Evolutionary conservation across 1,140 invertebrate species (phyloP).

Genomic region (Calephelis virginiensis): DNA sequence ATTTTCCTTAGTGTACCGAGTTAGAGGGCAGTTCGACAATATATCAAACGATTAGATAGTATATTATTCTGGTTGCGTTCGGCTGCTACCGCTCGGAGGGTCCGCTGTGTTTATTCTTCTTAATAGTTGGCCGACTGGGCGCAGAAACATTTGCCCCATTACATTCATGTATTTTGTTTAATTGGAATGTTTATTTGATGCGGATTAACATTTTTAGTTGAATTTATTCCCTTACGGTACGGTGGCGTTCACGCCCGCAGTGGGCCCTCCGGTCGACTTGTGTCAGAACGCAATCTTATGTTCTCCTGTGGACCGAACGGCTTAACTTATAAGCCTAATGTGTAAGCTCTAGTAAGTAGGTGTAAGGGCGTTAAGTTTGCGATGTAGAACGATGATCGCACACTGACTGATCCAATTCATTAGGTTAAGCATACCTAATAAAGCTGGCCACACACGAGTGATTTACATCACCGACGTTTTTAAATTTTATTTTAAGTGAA

Average conservation of each 20-base stretch:
- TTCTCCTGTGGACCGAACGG: slow-evolving; percentile 55
- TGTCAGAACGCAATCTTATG: slow-evolving; percentile 36
- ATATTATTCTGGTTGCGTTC: slow-evolving; percentile 24
- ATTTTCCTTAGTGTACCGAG: slow-evolving; percentile 70
- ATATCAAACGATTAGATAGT: slow-evolving; percentile 43
- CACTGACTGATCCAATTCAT: slow-evolving; percentile 63
- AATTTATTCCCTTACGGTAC: too few relatives aligned
- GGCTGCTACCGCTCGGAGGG: not conserved
- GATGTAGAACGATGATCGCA: slow-evolving; percentile 45
- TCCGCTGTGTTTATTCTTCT: too few relatives aligned
- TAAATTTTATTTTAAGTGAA: too few relatives aligned
- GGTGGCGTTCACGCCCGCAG: too few relatives aligned
- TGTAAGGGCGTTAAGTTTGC: slow-evolving; percentile 54
- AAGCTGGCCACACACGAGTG: slow-evolving; percentile 14
- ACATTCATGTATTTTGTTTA: too few relatives aligned
- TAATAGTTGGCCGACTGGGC: too few relatives aligned
- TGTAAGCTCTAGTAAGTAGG: slow-evolving; percentile 44
- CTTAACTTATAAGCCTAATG: slow-evolving; percentile 53
- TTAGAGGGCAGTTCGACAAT: slow-evolving; percentile 59
- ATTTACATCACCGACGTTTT: not conserved
- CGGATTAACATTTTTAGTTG: too few relatives aligned
- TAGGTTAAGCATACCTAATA: slow-evolving; percentile 45
- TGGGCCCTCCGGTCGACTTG: slow-evolving; percentile 2
- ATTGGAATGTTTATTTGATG: too few relatives aligned
- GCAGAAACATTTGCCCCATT: too few relatives aligned